Conservation (phyloP, 2,888 invertebrate genomes). For the Limnephilus marmoratus region DNA sequence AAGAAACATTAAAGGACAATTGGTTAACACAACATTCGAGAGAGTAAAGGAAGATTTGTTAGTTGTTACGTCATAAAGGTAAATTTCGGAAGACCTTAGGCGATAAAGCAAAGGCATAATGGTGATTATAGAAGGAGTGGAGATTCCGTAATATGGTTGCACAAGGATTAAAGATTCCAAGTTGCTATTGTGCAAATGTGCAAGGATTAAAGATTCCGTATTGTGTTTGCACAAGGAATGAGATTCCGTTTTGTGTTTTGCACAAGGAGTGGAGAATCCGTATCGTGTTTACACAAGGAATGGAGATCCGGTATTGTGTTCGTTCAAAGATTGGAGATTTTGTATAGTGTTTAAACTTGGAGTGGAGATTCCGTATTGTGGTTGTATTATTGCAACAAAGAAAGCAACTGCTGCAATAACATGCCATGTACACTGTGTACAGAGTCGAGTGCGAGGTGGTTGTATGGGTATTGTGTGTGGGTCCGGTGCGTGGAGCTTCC, state of each 20-base stretch:
- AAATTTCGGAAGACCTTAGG: constrained; percentile 26
- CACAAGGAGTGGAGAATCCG: constrained; percentile 37
- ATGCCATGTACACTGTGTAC: not conserved
- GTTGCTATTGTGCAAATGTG: no score
- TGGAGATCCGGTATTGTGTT: constrained; percentile 18
- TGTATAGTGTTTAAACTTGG: no score
- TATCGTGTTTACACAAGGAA: not conserved
- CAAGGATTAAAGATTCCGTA: not conserved
- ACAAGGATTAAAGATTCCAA: not conserved
- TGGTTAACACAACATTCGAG: constrained; percentile 42
- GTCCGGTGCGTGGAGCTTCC: constrained; percentile 18
- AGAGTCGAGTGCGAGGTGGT: constrained; percentile 25
- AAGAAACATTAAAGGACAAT: constrained; percentile 42
- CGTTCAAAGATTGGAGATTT: constrained; percentile 14
- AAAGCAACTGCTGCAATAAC: constrained; percentile 3
- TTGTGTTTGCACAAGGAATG: not conserved
- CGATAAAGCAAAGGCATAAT: constrained; percentile 41
- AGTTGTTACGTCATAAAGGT: constrained; percentile 30
- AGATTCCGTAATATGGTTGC: not conserved
- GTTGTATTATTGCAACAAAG: no score
- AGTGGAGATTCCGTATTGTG: not conserved
- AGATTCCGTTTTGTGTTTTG: not conserved
- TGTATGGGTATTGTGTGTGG: not conserved
- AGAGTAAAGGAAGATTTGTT: constrained; percentile 39
- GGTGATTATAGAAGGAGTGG: constrained; percentile 14